phyloP scores from a whole-genome alignment of 2,797 vertebrate genomes.

The Momotus momota region DNA sequence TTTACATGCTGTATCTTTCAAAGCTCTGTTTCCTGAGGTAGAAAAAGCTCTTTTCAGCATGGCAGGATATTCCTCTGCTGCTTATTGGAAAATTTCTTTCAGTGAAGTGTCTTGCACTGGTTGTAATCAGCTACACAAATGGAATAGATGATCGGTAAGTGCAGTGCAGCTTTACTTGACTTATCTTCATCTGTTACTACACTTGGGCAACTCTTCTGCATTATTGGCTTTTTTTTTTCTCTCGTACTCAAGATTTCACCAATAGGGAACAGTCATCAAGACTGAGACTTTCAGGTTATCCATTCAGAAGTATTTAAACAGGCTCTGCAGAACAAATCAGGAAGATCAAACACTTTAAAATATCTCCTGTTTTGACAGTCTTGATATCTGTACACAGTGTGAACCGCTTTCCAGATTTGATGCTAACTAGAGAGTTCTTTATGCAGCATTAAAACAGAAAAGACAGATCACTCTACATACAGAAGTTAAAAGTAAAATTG shows the following conservation, averaged over 20 bases:
- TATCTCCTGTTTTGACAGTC: constrained; percentile 30
- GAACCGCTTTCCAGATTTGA: not conserved
- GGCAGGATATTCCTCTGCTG: not conserved
- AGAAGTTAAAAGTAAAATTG: not conserved
- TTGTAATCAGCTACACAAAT: not conserved
- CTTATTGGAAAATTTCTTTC: not conserved
- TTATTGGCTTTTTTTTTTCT: not conserved
- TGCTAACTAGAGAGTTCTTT: not conserved
- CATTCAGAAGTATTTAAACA: constrained; percentile 5
- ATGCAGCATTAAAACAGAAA: not conserved
- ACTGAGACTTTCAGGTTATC: not conserved
- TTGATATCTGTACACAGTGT: not conserved
- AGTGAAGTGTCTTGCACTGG: not conserved
- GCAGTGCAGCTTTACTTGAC: not conserved
- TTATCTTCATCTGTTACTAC: not conserved
- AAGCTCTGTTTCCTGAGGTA: not conserved
- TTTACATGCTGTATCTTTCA: not conserved
- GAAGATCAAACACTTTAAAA: constrained; percentile 21
- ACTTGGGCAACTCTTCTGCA: not conserved
- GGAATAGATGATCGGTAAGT: not conserved
- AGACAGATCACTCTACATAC: not conserved
- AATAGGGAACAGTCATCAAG: not conserved
- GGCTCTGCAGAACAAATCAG: not conserved
- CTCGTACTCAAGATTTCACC: not conserved
- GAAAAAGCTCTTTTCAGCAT: not conserved